Evolutionary conservation across 2,888 invertebrate species (phyloP), one percentile per base, ranked within the genome.

Genomic region (Clivina fossor): DNA sequence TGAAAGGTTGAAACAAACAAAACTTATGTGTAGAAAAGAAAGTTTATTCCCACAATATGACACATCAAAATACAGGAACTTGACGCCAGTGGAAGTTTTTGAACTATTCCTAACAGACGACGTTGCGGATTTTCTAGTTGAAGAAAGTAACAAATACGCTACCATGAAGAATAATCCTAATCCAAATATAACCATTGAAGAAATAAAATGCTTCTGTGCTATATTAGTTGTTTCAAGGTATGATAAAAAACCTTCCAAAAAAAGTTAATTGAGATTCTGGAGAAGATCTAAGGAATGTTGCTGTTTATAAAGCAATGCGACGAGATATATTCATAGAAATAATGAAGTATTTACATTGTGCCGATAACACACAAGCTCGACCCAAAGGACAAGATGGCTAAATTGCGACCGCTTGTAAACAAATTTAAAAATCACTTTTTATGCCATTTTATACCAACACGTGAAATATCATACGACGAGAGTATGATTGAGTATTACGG

Each of bases 351-450:
- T 18, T 65, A n/a, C 63, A 65, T 56, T 62, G 49, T 55, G 60
- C 57, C 40, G 63, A 66, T 40, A 67, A 66, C 55, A 59, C 40
- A 35, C 47, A 54, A 59, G 19, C 30, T 61, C 5, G 61, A 60
- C 41, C 2, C 18, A 24, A 44, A 56, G 26, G 64, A 68, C 46
- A 67, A 64, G 62, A 61, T 62, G 50, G 58, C 59, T 32, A 68
- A 66, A 54, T 32, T 68, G 15, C 33, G 61, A 18, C 63, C 63
- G 13, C 33, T 65, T 5, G 53, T 60, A 22, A 43, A 61, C 16
- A 55, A 37, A 28, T n/a, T 64, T 9, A 62, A 65, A 57, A 48
- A 50, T 11, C 62, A 60, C 30, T 65, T 50, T 48, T 20, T 64
- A 7, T 13, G 28, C 18, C 1, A 28, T 33, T 59, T 54, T 44